These are phyloP conservation scores for Bimastos eiseni DNA, from an alignment of 2,888 invertebrate species.

Conservation along the genomic window DNA sequence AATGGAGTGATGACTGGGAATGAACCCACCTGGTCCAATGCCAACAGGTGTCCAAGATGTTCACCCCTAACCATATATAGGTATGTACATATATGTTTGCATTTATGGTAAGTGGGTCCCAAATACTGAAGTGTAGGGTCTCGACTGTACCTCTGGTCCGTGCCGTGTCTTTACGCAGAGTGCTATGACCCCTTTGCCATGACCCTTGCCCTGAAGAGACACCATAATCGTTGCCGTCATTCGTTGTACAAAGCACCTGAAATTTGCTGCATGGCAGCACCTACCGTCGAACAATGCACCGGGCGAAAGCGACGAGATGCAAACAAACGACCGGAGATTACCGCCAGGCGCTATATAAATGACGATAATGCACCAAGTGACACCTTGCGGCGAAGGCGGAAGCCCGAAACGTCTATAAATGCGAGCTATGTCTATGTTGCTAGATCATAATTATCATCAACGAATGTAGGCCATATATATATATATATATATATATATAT, in stretches of 20 bases:
- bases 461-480: not conserved
- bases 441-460: not conserved
- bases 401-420: not conserved
- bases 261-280: not conserved
- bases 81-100: not conserved
- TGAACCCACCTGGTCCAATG: too few relatives aligned
- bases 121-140: not conserved
- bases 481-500: not conserved
- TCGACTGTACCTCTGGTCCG: not conserved
- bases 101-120: not conserved
- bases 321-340: conserved; percentile 20
- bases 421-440: not conserved
- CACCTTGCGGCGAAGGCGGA: not conserved
- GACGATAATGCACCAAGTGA: conserved; percentile 1
- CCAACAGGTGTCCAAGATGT: not conserved
- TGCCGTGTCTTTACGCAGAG: not conserved
- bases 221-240: not conserved
- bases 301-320: conserved; percentile 3
- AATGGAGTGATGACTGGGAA: too few relatives aligned
- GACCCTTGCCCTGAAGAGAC: not conserved
- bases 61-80: not conserved
- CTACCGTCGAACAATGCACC: not conserved
- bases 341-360: conserved; percentile 20
- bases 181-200: not conserved
- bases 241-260: not conserved